Evolutionary conservation across 2,888 invertebrate species (phyloP).

Genomic region (Nasonia oneida): DNA sequence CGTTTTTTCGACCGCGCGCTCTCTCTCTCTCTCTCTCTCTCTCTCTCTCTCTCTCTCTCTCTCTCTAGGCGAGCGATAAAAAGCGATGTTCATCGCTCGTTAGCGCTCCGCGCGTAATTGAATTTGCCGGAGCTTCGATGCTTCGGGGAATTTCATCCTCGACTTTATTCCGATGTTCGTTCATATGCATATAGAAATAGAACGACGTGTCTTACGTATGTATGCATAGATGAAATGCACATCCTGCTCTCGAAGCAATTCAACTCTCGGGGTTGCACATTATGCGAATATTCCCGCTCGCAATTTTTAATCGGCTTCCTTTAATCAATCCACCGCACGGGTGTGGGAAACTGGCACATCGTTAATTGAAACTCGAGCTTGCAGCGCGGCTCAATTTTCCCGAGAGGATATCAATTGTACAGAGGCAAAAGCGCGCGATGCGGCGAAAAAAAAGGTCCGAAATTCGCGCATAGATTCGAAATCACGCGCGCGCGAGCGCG

Average conservation of each 20-base stretch:
- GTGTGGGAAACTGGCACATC: constrained; percentile 10
- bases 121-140: no score
- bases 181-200: no score
- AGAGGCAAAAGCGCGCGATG: neutral
- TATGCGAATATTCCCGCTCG: neutral
- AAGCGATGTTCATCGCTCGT: constrained; percentile 43
- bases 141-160: no score
- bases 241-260: no score
- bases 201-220: no score
- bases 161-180: no score
- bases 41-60: no score
- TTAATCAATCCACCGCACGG: neutral
- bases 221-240: no score
- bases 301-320: neutral
- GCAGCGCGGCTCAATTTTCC: constrained; percentile 32
- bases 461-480: constrained; percentile 30
- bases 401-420: neutral
- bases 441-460: neutral
- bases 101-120: neutral
- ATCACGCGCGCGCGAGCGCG: constrained; percentile 36
- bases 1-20: neutral
- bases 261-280: neutral
- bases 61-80: constrained; percentile 33
- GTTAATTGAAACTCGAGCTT: constrained; percentile 37
- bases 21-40: no score